Evolutionary conservation across 2,888 invertebrate genomes (phyloP).

Genomic region (Pelosia muscerda): DNA sequence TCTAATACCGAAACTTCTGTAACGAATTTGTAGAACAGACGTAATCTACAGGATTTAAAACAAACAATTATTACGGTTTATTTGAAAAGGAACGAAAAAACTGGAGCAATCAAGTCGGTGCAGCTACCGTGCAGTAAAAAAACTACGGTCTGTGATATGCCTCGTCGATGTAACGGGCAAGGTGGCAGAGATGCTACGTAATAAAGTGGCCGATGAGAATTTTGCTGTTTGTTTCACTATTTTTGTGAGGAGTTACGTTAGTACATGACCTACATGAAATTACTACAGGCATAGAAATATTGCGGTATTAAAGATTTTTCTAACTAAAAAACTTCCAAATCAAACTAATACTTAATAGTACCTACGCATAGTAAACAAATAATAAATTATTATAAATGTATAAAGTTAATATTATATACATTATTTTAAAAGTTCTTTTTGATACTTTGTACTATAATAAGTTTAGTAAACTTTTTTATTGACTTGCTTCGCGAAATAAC

Average conservation of each 20-base stretch:
- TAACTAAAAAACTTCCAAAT: too few species aligned
- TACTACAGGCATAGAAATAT: conserved; percentile 38
- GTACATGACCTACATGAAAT: conserved; percentile 50
- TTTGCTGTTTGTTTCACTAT: conserved; percentile 59
- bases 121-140: conserved; percentile 82
- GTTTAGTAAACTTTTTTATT: neutral
- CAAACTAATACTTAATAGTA: too few species aligned
- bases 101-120: conserved; percentile 83
- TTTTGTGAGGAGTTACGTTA: conserved; percentile 49
- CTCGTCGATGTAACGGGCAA: conserved; percentile 68
- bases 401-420: conserved; percentile 11
- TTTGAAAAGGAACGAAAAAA: conserved; percentile 84
- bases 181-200: conserved; percentile 61
- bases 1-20: conserved; percentile 77
- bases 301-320: neutral
- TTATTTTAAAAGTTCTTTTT: neutral
- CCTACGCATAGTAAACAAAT: too few species aligned
- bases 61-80: conserved; percentile 86
- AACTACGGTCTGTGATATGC: conserved; percentile 71
- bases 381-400: too few species aligned
- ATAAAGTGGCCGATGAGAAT: conserved; percentile 72
- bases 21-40: conserved; percentile 80
- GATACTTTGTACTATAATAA: neutral
- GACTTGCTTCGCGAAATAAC: neutral
- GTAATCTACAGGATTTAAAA: conserved; percentile 83